These are phyloP conservation scores for Dolomedes plantarius DNA, from an alignment of 2,888 invertebrate species.

Conservation along the genomic window DNA sequence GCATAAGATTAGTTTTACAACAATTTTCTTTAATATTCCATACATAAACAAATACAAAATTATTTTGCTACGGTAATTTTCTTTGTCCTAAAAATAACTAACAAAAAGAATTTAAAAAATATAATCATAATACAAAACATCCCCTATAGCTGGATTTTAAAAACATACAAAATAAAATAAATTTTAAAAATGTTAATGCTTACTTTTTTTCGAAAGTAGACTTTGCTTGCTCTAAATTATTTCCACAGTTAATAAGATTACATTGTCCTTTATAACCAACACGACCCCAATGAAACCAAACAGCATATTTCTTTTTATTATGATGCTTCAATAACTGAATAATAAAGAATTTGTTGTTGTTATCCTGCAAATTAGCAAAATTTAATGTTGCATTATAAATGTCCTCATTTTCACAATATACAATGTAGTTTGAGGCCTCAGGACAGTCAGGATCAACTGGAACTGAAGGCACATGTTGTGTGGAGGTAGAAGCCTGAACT, in stretches of 20 bases:
- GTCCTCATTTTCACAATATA: conserved; percentile 75
- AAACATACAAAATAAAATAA: too few species aligned
- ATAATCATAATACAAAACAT: too few species aligned
- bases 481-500: neutral
- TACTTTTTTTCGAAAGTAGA: conserved; percentile 78
- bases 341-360: conserved; percentile 80
- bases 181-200: too few species aligned
- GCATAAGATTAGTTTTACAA: too few species aligned
- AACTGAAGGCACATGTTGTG: neutral
- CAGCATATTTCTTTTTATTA: conserved; percentile 76
- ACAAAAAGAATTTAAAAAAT: too few species aligned
- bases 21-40: too few species aligned
- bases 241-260: conserved; percentile 76
- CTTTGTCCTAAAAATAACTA: too few species aligned
- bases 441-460: conserved; percentile 64
- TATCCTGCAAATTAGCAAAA: conserved; percentile 79
- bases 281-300: conserved; percentile 80
- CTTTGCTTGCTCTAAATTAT: conserved; percentile 78
- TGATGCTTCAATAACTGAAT: conserved; percentile 79
- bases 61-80: too few species aligned
- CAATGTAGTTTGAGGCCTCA: conserved; percentile 25
- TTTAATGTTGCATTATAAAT: conserved; percentile 79
- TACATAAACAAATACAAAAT: too few species aligned
- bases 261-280: conserved; percentile 79
- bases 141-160: too few species aligned